A percentile compares a stretch with the other conserved stretches of the same genome.
Evolutionary conservation across 2,888 invertebrate species (phyloP).

Genomic region (Miltochrista miniata): DNA sequence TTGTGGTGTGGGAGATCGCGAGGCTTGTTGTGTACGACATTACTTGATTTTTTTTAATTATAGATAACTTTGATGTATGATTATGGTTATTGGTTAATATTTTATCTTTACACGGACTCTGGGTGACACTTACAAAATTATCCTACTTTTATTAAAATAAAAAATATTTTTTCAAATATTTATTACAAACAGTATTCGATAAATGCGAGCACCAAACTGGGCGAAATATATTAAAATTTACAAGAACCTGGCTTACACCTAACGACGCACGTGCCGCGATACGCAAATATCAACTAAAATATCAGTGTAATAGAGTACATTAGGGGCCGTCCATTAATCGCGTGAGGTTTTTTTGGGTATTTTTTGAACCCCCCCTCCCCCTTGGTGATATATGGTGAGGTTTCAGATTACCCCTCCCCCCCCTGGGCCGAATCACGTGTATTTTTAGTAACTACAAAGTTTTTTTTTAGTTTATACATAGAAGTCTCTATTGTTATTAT

Average conservation of each 20-base stretch:
- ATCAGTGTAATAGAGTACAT: slow-evolving; percentile 20
- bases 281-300: slow-evolving; percentile 22
- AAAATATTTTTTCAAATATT: background rate
- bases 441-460: no score
- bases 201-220: slow-evolving; percentile 62
- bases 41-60: background rate
- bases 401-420: no score
- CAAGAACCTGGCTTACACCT: slow-evolving; percentile 39
- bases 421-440: no score
- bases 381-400: no score
- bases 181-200: slow-evolving; percentile 53
- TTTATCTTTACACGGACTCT: background rate
- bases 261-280: slow-evolving; percentile 27
- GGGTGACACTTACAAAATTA: background rate
- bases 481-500: no score
- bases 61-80: background rate
- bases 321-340: no score
- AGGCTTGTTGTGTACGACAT: background rate
- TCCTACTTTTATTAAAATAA: background rate
- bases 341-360: no score
- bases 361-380: no score
- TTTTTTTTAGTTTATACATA: no score
- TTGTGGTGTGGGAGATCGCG: background rate
- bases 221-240: slow-evolving; percentile 52
- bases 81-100: background rate